Conservation (phyloP, 2,113 vertebrate species). For the Paramisgurnus dabryanus region DNA sequence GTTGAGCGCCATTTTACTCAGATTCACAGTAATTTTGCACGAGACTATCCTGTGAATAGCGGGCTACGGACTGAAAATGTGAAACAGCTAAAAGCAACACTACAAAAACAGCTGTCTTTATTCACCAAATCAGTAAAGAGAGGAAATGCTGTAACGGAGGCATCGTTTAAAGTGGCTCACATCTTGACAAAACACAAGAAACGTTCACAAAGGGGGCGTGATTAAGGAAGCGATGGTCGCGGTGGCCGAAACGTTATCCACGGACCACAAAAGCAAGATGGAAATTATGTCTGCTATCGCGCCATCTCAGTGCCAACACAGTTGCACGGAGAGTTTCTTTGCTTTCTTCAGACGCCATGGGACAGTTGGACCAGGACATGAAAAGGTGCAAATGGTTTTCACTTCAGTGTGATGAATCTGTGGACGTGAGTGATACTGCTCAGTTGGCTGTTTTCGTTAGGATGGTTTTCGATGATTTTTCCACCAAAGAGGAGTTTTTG, state of each 20-base stretch:
- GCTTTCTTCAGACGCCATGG: conserved; percentile 5
- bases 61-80: not conserved
- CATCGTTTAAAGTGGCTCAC: conserved; percentile 9
- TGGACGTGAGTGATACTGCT: conserved; percentile 25
- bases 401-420: conserved; percentile 32
- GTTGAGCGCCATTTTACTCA: not conserved
- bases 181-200: conserved; percentile 22
- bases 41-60: not conserved
- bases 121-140: conserved; percentile 4
- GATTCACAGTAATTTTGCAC: not conserved
- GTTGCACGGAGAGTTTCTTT: conserved; percentile 23
- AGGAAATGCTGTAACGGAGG: not conserved
- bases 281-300: conserved; percentile 44
- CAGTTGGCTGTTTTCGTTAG: conserved; percentile 30
- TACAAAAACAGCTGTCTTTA: not conserved
- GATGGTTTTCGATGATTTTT: conserved; percentile 47
- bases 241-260: conserved; percentile 19
- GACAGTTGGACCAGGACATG: conserved; percentile 28
- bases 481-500: conserved; percentile 36
- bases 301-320: conserved; percentile 32
- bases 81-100: conserved; percentile 4
- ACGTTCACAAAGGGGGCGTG: conserved; percentile 1
- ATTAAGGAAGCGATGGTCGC: conserved; percentile 11
- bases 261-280: conserved; percentile 24
- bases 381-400: conserved; percentile 27